Evolutionary conservation across 2,113 vertebrate genomes (phyloP), one percentile per base, ranked within the genome.

Genomic region (Cairina moschata): DNA sequence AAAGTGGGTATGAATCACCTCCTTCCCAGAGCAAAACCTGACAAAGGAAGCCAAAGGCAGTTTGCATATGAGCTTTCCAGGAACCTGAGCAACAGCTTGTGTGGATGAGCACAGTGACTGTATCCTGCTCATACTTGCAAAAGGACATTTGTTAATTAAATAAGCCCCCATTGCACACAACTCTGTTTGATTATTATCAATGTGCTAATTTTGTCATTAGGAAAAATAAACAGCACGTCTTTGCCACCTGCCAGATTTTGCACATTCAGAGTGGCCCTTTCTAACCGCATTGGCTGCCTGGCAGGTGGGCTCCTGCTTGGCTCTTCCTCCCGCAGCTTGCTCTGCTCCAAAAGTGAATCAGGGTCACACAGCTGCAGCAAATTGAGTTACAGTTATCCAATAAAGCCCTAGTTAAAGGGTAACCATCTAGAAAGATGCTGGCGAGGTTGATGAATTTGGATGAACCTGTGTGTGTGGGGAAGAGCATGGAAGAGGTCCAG

Each of bases 361-460:
- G 87, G 79, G 90, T 89, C 77, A 88, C 62, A 85, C 91, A 98
- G 97, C 97, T 97, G 97, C 89, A 71, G 69, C 88, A 92, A 68
- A 79, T 92, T 96, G 82, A 72, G 94, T 95, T 92, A 91, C 91
- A 94, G 83, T 83, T 65, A 89, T 91, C 92, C 93, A 96, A 90
- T 82, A 84, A 93, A 92, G 69, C 65, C 92, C 94, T 77, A 94
- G 95, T 96, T 94, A 96, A 97, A 97, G 95, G 55, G 88, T 77
- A 97, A 94, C 92, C 93, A 91, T 93, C 86, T 96, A 96, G 93
- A 96, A 97, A 96, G 88, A 79, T 69, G 52, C n/a, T 96, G 93
- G 92, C 22, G 5, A 87, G 44, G 67, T 8, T 91, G 89, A 62
- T 92, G 92, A 86, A 83, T 96, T 96, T 95, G 90, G 91, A 95